phyloP scores from a whole-genome alignment of 2,113 vertebrate species.

The Gadus macrocephalus region DNA sequence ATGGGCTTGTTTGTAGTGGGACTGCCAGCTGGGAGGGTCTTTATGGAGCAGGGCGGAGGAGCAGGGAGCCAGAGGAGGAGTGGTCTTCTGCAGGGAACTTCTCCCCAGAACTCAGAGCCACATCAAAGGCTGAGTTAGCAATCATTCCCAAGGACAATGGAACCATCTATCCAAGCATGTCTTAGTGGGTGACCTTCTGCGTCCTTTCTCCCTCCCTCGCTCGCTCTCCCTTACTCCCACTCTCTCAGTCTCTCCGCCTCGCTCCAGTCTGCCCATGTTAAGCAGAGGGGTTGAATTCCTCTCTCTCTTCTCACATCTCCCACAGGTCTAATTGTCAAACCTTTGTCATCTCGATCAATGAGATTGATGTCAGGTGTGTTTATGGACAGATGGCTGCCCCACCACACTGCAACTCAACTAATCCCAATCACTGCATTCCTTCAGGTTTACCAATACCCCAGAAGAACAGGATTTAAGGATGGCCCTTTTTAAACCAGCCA shows the following conservation, averaged over 20 bases:
- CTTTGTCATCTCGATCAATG: neutral
- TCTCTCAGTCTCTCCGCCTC: neutral
- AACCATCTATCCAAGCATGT: conserved; percentile 48
- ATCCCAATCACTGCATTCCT: conserved; percentile 30
- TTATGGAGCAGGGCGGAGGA: neutral
- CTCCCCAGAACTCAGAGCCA: conserved; percentile 20
- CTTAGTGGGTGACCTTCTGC: conserved; percentile 48
- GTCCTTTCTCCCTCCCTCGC: conserved; percentile 22
- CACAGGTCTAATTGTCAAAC: conserved; percentile 31
- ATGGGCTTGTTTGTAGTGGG: conserved; percentile 8
- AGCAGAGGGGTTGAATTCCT: conserved; percentile 13
- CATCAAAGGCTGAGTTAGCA: conserved; percentile 44
- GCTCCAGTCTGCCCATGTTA: neutral
- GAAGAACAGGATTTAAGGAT: neutral
- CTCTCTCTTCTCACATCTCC: conserved; percentile 28
- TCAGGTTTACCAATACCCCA: conserved; percentile 25
- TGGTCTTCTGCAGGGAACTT: too few relatives aligned
- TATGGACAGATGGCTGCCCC: conserved; percentile 30
- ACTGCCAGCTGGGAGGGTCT: conserved; percentile 23
- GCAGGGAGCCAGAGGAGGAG: conserved; percentile 12
- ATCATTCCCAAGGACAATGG: conserved; percentile 47
- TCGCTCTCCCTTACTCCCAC: conserved; percentile 1
- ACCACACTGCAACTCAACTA: conserved; percentile 14
- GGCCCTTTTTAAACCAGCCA: too few relatives aligned
- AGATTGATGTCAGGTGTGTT: conserved; percentile 27